A percentile compares a stretch with the other conserved stretches of the same genome.
Evolutionary conservation across 2,797 vertebrate species (phyloP).

Genomic region (Acanthurus tractus): DNA sequence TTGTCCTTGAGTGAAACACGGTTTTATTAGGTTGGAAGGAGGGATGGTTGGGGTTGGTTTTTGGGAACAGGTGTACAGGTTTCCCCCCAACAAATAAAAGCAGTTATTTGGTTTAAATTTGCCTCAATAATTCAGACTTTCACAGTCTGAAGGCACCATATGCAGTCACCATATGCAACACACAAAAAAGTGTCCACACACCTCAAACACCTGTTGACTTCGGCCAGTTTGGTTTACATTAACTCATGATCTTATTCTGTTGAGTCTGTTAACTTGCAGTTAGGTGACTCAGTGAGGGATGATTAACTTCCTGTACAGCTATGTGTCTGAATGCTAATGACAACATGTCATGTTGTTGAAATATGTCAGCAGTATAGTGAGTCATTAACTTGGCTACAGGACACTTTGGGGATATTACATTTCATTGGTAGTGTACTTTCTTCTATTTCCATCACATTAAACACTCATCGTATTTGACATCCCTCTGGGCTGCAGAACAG

Average conservation of each 20-base stretch:
- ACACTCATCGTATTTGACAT: too few species aligned
- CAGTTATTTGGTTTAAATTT: not conserved
- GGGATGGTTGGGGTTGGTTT: not conserved
- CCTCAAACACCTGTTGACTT: conserved; percentile 2
- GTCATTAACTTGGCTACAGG: not conserved
- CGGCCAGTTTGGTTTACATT: conserved; percentile 9
- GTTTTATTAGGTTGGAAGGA: not conserved
- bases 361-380: not conserved
- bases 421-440: too few species aligned
- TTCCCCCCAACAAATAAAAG: not conserved
- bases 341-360: not conserved
- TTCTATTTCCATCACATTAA: too few species aligned
- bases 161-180: conserved; percentile 25
- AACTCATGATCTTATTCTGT: conserved; percentile 11
- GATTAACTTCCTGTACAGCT: not conserved
- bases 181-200: not conserved
- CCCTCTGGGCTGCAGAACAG: too few species aligned
- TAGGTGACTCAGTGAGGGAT: not conserved
- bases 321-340: not conserved
- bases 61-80: not conserved
- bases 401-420: not conserved
- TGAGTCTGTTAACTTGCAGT: not conserved
- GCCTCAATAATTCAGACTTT: not conserved
- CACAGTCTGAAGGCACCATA: conserved; percentile 6
- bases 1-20: conserved; percentile 37